Conservation (phyloP, 1,140 invertebrate species). For the Pseudomyrmex sp. region DNA sequence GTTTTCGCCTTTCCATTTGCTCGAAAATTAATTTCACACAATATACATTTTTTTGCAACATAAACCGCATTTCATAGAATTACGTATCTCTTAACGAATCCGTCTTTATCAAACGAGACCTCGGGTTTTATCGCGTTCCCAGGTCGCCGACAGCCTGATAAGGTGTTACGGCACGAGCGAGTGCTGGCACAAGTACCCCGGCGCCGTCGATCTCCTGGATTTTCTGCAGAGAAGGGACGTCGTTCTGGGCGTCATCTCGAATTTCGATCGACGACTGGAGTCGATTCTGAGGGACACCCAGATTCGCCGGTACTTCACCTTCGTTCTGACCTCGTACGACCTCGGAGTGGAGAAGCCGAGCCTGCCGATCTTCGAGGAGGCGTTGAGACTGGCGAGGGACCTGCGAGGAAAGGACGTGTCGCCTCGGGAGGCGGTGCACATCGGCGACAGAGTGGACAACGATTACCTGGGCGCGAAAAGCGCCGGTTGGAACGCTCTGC, state of each 20-base stretch:
- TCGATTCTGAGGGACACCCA: constrained; percentile 88
- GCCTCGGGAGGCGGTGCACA: constrained; percentile 90
- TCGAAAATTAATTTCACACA: too few species aligned
- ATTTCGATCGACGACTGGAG: constrained; percentile 93
- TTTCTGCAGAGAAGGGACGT: constrained; percentile 85
- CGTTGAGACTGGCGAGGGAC: constrained; percentile 85
- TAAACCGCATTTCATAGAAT: not conserved
- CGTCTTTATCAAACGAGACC: constrained; percentile 61
- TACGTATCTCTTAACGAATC: not conserved
- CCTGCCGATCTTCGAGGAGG: constrained; percentile 90
- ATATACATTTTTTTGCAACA: too few species aligned
- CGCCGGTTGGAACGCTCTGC: constrained; percentile 91
- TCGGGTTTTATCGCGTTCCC: constrained; percentile 50
- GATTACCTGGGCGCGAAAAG: constrained; percentile 92
- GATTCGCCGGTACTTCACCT: constrained; percentile 90
- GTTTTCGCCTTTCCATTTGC: too few species aligned
- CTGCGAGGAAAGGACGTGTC: constrained; percentile 73
- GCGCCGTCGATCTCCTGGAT: constrained; percentile 87
- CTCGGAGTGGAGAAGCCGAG: constrained; percentile 91
- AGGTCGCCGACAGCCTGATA: constrained; percentile 81
- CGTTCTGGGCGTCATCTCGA: constrained; percentile 92
- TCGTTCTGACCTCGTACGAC: constrained; percentile 92
- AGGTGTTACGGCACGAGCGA: constrained; percentile 87
- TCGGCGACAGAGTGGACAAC: constrained; percentile 91
- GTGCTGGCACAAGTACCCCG: constrained; percentile 90